These are phyloP conservation scores for Sesamia inferens DNA, from an alignment of 2,888 invertebrate genomes.

Conservation along the genomic window DNA sequence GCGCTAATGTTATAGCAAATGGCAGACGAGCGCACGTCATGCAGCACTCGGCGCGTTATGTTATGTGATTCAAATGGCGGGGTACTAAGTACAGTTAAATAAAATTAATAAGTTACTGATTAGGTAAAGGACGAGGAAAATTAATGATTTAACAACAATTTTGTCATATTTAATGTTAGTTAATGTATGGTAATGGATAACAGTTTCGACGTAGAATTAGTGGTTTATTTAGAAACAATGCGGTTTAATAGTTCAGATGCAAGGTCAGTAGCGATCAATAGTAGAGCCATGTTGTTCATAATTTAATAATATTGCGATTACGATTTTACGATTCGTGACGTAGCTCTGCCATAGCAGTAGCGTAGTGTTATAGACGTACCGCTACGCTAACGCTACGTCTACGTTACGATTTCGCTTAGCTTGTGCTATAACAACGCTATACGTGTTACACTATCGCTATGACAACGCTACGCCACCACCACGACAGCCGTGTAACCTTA, in stretches of 20 bases:
- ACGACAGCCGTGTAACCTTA: background rate
- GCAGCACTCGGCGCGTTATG: constrained; percentile 18
- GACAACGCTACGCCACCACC: too few species aligned
- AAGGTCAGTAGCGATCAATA: constrained; percentile 2
- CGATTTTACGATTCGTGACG: too few species aligned
- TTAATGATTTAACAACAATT: background rate
- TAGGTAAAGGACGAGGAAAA: constrained; percentile 7
- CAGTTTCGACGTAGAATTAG: background rate
- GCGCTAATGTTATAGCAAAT: constrained; percentile 62
- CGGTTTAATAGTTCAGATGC: background rate
- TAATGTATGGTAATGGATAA: background rate
- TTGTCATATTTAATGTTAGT: background rate
- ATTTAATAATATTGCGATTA: constrained; percentile 1
- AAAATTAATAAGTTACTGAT: constrained; percentile 2
- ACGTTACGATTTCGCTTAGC: background rate
- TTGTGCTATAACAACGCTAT: background rate
- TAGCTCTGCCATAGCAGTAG: background rate
- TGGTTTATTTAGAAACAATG: constrained; percentile 4
- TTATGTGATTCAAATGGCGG: constrained; percentile 20
- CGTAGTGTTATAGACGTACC: background rate
- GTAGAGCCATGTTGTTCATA: background rate
- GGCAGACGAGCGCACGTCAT: constrained; percentile 55
- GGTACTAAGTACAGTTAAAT: constrained; percentile 11
- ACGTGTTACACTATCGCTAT: too few species aligned
- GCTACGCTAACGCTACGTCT: background rate